Evolutionary conservation across 1,140 invertebrate genomes (phyloP).

Genomic region (Lucilia sericata): DNA sequence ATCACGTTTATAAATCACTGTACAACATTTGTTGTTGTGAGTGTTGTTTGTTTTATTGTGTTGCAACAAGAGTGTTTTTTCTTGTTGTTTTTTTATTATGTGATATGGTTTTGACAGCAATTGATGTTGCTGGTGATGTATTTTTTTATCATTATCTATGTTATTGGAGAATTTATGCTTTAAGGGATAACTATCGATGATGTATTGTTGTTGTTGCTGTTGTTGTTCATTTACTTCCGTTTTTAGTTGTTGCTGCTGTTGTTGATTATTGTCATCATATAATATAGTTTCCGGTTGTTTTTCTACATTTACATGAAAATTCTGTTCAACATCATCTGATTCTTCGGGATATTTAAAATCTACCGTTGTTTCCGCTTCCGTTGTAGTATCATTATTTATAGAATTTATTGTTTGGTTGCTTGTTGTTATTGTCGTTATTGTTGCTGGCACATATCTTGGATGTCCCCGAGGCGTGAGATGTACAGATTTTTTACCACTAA

Average conservation of each 20-base stretch:
- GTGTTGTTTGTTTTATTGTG: neutral
- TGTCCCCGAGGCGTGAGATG: neutral
- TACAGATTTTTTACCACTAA: neutral
- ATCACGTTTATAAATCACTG: conserved; percentile 33
- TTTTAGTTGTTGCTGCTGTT: neutral
- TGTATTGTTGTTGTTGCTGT: neutral
- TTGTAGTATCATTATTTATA: conserved; percentile 11
- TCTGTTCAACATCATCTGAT: conserved; percentile 4
- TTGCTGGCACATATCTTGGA: neutral
- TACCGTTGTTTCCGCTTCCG: conserved; percentile 18
- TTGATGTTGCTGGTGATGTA: neutral
- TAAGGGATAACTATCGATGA: neutral
- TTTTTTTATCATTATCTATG: neutral
- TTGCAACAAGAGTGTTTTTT: neutral
- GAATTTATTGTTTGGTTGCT: neutral
- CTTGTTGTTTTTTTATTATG: conserved; percentile 7
- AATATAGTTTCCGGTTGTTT: conserved; percentile 31
- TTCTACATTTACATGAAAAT: neutral
- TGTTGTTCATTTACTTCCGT: conserved; percentile 30
- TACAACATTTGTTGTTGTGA: conserved; percentile 20
- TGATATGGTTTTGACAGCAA: neutral
- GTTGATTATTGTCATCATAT: conserved; percentile 10
- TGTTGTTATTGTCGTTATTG: neutral
- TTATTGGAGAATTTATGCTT: conserved; percentile 10
- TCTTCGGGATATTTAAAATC: conserved; percentile 28